Evolutionary conservation across 2,113 vertebrate species (phyloP), one percentile per base, ranked within the genome.

Genomic region (Scalopus aquaticus): DNA sequence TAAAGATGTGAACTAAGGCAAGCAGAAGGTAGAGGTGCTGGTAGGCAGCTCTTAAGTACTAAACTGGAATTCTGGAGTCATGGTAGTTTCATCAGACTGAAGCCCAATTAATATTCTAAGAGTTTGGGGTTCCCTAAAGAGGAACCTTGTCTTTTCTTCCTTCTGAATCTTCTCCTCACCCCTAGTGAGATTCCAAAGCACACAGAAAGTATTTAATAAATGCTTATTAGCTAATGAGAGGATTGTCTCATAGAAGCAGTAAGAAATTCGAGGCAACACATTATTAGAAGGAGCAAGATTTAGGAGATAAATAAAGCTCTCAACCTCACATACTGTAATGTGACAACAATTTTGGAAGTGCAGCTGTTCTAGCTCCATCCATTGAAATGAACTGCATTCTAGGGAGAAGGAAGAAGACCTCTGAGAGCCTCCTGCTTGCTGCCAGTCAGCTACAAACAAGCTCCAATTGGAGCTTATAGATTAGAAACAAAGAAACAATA

Each of bases 211-310:
- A 11, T 49, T 84, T 49, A 62, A 95, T 56, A 58, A 95, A 74
- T 37, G 15, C n/a, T 62, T 83, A 7, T 42, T 87, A 70, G 89
- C 58, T 44, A 72, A 67, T 35, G 26, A 39, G 20, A 56, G 16
- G 20, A 65, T 73, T 90, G 35, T 80, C 94, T 95, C 83, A 95
- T 85, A 96, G 97, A 58, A 97, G 88, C 54, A 82, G 37, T 95
- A 93, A 97, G 93, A 97, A 80, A n/a, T 80, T 85, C 91, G 86
- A 94, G 81, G 96, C 90, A 96, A 96, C 88, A 37, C 32, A 58
- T 74, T 95, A 96, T 91, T 85, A 97, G 86, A 74, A 96, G 98
- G 96, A 97, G 96, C 79, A 95, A 84, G 76, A 96, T 88, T 92
- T 86, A 51, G 60, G 88, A 94, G 35, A 93, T 0, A 67, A 98